Evolutionary conservation across 2,888 invertebrate species (phyloP).

Genomic region (Aplocera efformata): DNA sequence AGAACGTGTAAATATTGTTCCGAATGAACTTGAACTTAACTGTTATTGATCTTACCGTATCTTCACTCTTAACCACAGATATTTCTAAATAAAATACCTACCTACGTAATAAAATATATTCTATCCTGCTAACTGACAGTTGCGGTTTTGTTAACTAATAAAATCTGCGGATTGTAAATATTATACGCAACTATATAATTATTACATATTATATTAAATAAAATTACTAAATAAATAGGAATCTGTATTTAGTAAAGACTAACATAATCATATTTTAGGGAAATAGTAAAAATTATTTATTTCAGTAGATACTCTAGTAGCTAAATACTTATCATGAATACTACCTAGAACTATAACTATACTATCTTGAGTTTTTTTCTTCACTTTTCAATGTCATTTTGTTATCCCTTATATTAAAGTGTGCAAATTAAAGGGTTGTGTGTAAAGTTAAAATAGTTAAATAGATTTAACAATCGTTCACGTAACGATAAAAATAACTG

Average conservation of each 20-base stretch:
- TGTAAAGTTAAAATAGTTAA: slow-evolving; percentile 79
- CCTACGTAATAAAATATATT: not conserved
- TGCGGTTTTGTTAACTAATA: slow-evolving; percentile 54
- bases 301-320: slow-evolving; percentile 70
- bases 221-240: slow-evolving; percentile 65
- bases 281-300: slow-evolving; percentile 70
- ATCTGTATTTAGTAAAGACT: slow-evolving; percentile 67
- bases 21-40: not conserved
- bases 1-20: too few species aligned
- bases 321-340: slow-evolving; percentile 43
- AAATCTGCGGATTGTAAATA: slow-evolving; percentile 69
- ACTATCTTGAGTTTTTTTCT: slow-evolving; percentile 43
- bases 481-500: slow-evolving; percentile 53
- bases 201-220: slow-evolving; percentile 59
- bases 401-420: slow-evolving; percentile 64
- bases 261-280: slow-evolving; percentile 77
- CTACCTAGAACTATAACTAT: slow-evolving; percentile 45
- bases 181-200: slow-evolving; percentile 68
- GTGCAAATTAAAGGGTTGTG: slow-evolving; percentile 81
- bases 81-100: not conserved
- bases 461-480: slow-evolving; percentile 69
- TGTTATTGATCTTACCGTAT: not conserved
- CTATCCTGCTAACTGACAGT: slow-evolving; percentile 59
- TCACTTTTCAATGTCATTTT: slow-evolving; percentile 48
- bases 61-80: too few species aligned